These are phyloP conservation scores for Anarrhichthys ocellatus DNA, from an alignment of 2,113 vertebrate genomes.

Conservation along the genomic window DNA sequence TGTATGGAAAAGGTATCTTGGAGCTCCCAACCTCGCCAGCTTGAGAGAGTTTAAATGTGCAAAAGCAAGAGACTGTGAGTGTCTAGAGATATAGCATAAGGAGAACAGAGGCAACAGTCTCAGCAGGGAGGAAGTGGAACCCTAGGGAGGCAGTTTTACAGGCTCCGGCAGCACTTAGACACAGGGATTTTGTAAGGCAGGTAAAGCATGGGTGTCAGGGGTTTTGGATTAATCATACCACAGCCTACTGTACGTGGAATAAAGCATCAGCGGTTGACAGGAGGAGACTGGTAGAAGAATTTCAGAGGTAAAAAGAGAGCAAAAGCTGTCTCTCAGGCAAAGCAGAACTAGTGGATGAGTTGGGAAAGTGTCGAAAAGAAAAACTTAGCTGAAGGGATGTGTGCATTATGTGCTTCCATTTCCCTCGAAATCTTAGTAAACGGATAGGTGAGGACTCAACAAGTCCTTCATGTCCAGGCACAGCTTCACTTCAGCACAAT, in stretches of 20 bases:
- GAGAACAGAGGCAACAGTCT: neutral
- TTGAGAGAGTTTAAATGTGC: neutral
- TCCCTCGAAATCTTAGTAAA: neutral
- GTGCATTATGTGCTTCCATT: neutral
- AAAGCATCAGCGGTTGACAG: constrained; percentile 7
- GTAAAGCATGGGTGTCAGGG: neutral
- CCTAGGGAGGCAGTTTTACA: neutral
- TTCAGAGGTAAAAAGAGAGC: neutral
- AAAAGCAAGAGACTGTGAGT: neutral
- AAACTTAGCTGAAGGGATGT: neutral
- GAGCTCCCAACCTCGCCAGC: neutral
- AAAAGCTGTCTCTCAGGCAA: constrained; percentile 1
- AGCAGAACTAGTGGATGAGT: neutral
- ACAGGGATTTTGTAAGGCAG: neutral
- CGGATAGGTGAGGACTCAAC: neutral
- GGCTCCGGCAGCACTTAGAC: neutral
- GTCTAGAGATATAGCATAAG: neutral
- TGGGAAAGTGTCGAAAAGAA: neutral
- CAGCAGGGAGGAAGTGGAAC: neutral
- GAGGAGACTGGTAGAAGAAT: neutral
- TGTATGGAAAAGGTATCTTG: neutral
- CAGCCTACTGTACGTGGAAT: neutral
- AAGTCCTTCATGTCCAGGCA: neutral
- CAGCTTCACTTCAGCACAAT: neutral
- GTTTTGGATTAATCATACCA: neutral